Conservation (phyloP, 2,113 vertebrate species). For the Himantopus leucocephalus region DNA sequence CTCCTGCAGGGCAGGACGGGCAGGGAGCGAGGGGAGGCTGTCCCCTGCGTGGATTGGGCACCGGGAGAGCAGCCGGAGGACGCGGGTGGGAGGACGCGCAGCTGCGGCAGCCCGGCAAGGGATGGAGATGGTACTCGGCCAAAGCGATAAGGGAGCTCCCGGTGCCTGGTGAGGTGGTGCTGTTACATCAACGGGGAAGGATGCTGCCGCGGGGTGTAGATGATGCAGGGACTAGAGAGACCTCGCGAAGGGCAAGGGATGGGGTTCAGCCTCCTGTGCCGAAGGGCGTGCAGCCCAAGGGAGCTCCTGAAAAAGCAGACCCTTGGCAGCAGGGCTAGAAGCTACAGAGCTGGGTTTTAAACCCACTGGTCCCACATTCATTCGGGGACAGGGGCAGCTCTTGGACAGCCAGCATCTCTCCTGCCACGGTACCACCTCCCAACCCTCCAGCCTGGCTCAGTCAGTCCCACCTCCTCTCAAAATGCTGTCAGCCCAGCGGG, state of each 20-base stretch:
- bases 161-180: fast-evolving
- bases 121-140: background rate
- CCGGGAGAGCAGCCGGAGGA: too few species aligned
- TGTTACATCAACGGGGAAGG: background rate
- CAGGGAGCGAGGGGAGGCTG: background rate
- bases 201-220: background rate
- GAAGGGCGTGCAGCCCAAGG: background rate
- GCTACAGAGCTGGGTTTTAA: background rate
- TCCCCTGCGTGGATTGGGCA: fast-evolving
- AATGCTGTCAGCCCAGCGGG: background rate
- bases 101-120: background rate
- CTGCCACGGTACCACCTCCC: background rate
- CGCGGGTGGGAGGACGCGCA: background rate
- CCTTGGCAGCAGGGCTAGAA: background rate
- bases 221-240: background rate
- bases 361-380: background rate
- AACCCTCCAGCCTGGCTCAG: background rate
- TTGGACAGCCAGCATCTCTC: background rate
- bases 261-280: background rate
- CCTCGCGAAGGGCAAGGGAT: background rate
- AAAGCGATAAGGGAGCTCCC: background rate
- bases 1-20: background rate
- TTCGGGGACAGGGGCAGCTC: background rate
- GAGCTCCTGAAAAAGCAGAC: background rate
- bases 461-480: background rate